Conservation (phyloP, 2,888 invertebrate genomes). For the Drosophila nr. perissopoda region DNA sequence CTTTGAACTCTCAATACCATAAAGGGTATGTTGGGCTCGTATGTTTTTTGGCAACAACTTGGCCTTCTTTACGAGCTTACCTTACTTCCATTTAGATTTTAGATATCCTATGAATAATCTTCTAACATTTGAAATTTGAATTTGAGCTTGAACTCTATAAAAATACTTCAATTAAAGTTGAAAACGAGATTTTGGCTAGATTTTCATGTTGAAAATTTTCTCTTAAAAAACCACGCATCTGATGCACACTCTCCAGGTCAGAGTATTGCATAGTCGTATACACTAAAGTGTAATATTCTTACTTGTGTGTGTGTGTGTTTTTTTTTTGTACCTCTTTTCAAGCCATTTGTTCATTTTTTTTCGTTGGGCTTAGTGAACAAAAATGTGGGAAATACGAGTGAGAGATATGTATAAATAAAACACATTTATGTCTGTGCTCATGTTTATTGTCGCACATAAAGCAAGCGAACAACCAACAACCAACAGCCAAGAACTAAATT, state of each 20-base stretch:
- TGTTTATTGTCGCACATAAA: conserved; percentile 80
- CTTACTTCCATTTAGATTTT: not conserved
- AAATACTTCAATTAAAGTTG: not conserved
- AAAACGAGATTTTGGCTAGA: not conserved
- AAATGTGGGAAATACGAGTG: conserved; percentile 21
- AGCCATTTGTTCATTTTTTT: conserved; percentile 32
- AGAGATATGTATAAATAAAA: conserved; percentile 49
- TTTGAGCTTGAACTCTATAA: not conserved
- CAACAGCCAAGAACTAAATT: conserved; percentile 44
- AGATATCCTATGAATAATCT: not conserved
- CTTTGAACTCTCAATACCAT: not conserved
- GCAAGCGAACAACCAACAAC: conserved; percentile 46
- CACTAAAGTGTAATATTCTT: not conserved
- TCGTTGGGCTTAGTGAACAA: conserved; percentile 25
- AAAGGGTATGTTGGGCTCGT: not conserved
- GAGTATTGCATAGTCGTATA: not conserved
- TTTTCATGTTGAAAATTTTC: not conserved
- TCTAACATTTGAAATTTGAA: not conserved
- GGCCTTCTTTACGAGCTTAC: rapidly evolving
- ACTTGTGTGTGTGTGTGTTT: not conserved
- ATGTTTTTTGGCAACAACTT: not conserved
- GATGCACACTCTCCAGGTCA: not conserved
- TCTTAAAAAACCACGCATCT: not conserved
- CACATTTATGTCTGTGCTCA: conserved; percentile 75
- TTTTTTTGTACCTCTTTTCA: conserved; percentile 52